Percentiles rank a stretch among this genome's conserved stretches.
Conservation (phyloP, 2,113 vertebrate genomes). For the Abramis brama region DNA sequence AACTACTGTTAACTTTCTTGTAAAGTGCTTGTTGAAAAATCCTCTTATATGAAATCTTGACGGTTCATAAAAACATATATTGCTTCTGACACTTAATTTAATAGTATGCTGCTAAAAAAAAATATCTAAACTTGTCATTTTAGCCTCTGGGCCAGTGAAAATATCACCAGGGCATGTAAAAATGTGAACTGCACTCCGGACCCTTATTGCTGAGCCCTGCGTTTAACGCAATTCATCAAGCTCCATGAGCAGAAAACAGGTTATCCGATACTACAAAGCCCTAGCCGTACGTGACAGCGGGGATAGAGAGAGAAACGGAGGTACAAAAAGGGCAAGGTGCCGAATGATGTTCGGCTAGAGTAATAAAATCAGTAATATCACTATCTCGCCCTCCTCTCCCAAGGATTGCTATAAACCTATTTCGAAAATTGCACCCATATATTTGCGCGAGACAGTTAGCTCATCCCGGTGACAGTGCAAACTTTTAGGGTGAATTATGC, state of each 20-base stretch:
- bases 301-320: constrained; percentile 60
- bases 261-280: constrained; percentile 20
- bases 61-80: background rate
- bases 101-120: background rate
- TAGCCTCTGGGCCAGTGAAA: background rate
- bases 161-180: constrained; percentile 13
- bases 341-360: constrained; percentile 72
- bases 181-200: background rate
- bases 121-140: background rate
- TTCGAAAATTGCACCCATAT: constrained; percentile 81
- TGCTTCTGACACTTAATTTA: background rate
- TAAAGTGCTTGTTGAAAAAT: background rate
- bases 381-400: constrained; percentile 78
- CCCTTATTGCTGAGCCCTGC: background rate
- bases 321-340: constrained; percentile 65
- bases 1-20: background rate
- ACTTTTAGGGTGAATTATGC: constrained; percentile 80
- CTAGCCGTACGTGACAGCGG: constrained; percentile 19
- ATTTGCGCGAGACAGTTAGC: constrained; percentile 76
- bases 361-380: constrained; percentile 83
- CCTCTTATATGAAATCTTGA: background rate
- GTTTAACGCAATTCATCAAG: constrained; percentile 15
- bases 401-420: constrained; percentile 83
- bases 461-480: constrained; percentile 77
- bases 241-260: background rate